Base-by-base conservation (phyloP, 92 coral and sea anemone species). In the Phymanthus crucifer region DNA sequence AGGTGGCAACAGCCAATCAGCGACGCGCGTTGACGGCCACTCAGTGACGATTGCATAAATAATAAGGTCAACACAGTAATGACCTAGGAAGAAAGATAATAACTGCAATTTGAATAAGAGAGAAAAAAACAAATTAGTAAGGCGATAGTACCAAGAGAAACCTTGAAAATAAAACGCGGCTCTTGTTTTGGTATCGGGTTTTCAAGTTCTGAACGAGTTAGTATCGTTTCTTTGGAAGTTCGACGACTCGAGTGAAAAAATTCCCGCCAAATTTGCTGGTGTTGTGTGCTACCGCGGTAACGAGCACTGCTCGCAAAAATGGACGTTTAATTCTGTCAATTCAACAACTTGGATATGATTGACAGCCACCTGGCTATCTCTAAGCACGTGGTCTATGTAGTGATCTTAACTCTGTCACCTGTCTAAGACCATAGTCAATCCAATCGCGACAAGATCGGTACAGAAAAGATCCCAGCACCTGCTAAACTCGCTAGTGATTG, bases 1-100 rank as follows among this genome's bases (percentile, higher is more conserved):
- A 85, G 97, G 94, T 93, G 97, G 97, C 91, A 93, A 93, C 97
- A 72, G 87, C 97, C 97, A 93, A 93, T 93, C 94, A 87, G 68
- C 33, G 54, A 11, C 61, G 77, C 40, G 74, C 74, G 34, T 72
- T 81, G 66, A 45, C 79, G 83, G 74, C 76, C 83, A 89, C 88
- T 86, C 77, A 81, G 77, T 74, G 38, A 72, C 83, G 80, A 72
- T 73, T 71, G 91, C 94, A 92, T 92, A 90, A 83, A 87, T 83
- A 73, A 77, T 77, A 61, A 77, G 81, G 87, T 78, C 83, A 70
- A 57, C 71, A 83, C 83, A 74, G 80, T 78, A 92, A 92, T 92
- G 84, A 74, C 79, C 86, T 56, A 86, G 84, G 89, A 86, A 66
- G 84, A 76, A 80, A 40, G 75, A 86, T 85, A 83, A 84, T 80